Conservation (phyloP, 2,888 invertebrate species). For the Pristionchus fissidentatus region DNA sequence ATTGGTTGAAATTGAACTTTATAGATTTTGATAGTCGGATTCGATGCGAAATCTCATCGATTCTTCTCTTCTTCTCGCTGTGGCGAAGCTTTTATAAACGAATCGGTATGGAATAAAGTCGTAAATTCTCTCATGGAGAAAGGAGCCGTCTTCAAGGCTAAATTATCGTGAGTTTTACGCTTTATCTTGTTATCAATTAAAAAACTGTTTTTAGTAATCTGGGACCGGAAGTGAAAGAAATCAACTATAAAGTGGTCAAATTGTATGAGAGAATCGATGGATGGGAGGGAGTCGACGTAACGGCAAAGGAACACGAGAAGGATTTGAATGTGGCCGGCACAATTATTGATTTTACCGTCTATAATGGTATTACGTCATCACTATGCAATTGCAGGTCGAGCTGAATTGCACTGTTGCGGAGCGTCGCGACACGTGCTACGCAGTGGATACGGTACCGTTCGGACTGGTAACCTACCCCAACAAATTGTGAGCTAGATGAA, state of each 20-base stretch:
- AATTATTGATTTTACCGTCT: neutral
- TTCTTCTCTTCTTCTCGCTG: neutral
- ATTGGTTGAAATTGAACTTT: neutral
- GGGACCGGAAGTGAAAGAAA: too few relatives aligned
- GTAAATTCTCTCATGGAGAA: too few relatives aligned
- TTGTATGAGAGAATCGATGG: neutral
- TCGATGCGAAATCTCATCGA: neutral
- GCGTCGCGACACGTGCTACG: neutral
- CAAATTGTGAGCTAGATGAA: too few relatives aligned
- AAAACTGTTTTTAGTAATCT: too few relatives aligned
- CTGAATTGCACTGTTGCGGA: neutral
- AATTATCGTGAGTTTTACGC: neutral
- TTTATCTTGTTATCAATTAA: too few relatives aligned
- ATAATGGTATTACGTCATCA: neutral
- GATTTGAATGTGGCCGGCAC: too few relatives aligned
- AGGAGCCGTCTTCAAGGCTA: too few relatives aligned
- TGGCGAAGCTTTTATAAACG: neutral
- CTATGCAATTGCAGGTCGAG: neutral
- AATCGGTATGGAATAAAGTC: neutral
- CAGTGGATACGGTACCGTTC: neutral
- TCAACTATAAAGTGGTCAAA: neutral
- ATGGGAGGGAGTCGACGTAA: neutral
- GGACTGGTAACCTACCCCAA: neutral
- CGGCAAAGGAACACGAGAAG: too few relatives aligned
- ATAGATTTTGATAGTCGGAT: neutral